Percentiles rank a stretch among this genome's conserved stretches.
phyloP scores from a whole-genome alignment of 2,113 vertebrate genomes.

The Sturnus vulgaris region DNA sequence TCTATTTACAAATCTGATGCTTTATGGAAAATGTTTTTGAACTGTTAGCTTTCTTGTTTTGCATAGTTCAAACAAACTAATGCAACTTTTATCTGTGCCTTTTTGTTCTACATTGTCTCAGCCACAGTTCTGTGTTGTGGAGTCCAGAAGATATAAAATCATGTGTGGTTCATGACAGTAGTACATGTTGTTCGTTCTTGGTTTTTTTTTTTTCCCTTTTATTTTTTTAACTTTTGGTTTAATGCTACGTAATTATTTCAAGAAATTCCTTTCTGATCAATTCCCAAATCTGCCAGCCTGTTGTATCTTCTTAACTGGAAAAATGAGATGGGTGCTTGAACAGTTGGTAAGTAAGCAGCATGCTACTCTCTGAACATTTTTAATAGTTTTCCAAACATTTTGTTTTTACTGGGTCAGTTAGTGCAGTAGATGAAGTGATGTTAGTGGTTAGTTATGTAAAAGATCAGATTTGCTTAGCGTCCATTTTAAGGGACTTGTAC shows the following conservation, averaged over 20 bases:
- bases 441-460: constrained; percentile 1
- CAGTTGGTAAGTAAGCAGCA: constrained; percentile 81
- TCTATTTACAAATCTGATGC: constrained; percentile 57
- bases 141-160: constrained; percentile 74
- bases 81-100: constrained; percentile 70
- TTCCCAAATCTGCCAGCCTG: constrained; percentile 80
- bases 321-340: constrained; percentile 79
- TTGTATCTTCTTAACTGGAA: constrained; percentile 80
- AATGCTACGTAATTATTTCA: constrained; percentile 76
- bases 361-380: constrained; percentile 73
- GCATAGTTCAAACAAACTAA: constrained; percentile 71
- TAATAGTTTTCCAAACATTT: constrained; percentile 69
- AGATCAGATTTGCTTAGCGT: constrained; percentile 42
- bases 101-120: constrained; percentile 66
- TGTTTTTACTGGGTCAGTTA: constrained; percentile 49
- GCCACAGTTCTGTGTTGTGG: constrained; percentile 68
- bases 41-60: constrained; percentile 60
- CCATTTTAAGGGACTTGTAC: constrained; percentile 55
- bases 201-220: neutral
- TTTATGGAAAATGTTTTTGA: constrained; percentile 60
- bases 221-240: constrained; percentile 57
- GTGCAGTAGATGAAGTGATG: constrained; percentile 44
- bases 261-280: constrained; percentile 80
- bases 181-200: constrained; percentile 67
- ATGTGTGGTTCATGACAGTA: constrained; percentile 74